phyloP scores from a whole-genome alignment of 2,797 vertebrate species.

The Chlorospingus semifuscus region DNA sequence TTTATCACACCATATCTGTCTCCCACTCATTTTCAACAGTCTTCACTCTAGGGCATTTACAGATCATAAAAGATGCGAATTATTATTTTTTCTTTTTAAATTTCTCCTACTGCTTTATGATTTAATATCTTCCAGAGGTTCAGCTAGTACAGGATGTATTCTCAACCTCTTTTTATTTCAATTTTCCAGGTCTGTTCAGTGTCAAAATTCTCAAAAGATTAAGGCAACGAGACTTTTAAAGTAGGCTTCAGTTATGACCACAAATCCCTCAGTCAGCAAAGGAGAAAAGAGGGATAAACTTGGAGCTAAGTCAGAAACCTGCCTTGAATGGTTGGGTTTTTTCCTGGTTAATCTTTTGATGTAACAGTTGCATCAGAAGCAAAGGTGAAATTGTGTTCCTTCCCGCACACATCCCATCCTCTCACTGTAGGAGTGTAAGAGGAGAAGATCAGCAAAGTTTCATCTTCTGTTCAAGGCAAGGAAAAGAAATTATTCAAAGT shows the following conservation, averaged over 20 bases:
- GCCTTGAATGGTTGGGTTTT: neutral
- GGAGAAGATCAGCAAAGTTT: neutral
- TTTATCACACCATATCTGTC: neutral
- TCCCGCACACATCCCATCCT: neutral
- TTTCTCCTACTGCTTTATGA: neutral
- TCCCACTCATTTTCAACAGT: neutral
- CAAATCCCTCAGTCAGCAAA: neutral
- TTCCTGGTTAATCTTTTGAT: constrained; percentile 8
- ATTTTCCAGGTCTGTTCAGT: neutral
- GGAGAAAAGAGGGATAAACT: neutral
- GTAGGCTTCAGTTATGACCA: neutral
- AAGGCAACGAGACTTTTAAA: neutral
- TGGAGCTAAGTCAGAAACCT: constrained; percentile 42
- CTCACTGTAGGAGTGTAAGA: neutral
- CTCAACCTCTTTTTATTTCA: neutral
- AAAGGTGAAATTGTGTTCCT: constrained; percentile 6
- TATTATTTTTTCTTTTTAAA: neutral
- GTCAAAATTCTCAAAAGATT: constrained; percentile 8
- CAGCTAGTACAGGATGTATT: neutral
- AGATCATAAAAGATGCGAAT: neutral
- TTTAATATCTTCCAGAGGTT: neutral
- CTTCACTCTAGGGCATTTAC: neutral
- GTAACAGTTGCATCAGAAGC: constrained; percentile 19
- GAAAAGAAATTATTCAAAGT: neutral
- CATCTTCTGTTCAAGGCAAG: neutral